Evolutionary conservation across 2,113 vertebrate species (phyloP), one percentile per base, ranked within the genome.

Genomic region (Calcarius ornatus): DNA sequence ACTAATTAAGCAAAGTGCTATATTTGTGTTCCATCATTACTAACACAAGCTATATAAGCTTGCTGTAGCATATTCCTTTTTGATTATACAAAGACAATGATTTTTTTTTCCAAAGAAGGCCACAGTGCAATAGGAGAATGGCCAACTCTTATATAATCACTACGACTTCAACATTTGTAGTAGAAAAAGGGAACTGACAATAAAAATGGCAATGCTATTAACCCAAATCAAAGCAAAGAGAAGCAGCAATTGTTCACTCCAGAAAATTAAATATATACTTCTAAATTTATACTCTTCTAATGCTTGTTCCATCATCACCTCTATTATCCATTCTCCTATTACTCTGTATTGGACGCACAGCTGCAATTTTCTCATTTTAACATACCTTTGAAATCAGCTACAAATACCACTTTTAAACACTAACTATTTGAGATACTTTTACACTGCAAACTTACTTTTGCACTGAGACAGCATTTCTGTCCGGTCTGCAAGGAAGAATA

Each of bases 401-500:
- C 17, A 66, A 59, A 35, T 19, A 21, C 9, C 54, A 37, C 42
- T 84, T 87, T 90, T 57, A 71, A 85, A 69, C 8, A 81, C 21
- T 38, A 83, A 51, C 13, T 35, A 43, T 23, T 31, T 53, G 53
- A 83, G 47, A 31, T 54, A 33, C 16, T 42, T 63, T 66, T 19
- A 70, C 16, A 35, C 7, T 57, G 35, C 31, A 88, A 50, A 98
- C 99, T 98, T 97, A 99, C 99, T 98, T 98, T 98, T 99, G 93
- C 98, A 98, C 43, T 98, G 97, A 88, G 98, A 97, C 9, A 99
- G 96, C 1, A 97, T 98, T 95, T 99, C 98, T 35, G 92, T 89
- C 97, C 98, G 97, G 96, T 99, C 99, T 43, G 96, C 98, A 56
- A 99, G 96, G 94, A 99, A 99, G 97, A 99, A 99, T 61, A 99